Evolutionary conservation across 2,888 invertebrate genomes (phyloP).

Genomic region (Drosophila nr. medialis): DNA sequence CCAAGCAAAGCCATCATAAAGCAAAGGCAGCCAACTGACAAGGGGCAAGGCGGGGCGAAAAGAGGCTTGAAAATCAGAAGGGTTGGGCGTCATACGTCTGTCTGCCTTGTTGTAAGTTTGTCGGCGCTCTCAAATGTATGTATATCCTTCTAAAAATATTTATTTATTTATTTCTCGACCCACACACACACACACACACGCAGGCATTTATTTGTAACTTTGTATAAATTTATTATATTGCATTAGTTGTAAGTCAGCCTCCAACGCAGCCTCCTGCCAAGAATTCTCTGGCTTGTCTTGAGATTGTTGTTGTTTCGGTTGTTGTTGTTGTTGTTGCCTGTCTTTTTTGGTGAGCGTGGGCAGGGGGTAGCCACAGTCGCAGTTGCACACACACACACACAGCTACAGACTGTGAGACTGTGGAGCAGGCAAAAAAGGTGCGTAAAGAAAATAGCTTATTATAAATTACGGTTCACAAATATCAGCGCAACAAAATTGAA

Average conservation of each 20-base stretch:
- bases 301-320: conserved; percentile 3
- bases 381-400: conserved; percentile 4
- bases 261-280: conserved; percentile 40
- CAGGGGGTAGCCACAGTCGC: conserved; percentile 39
- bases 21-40: conserved; percentile 55
- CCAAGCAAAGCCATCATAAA: conserved; percentile 64
- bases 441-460: conserved; percentile 73
- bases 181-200: conserved; percentile 30
- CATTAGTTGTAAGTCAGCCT: conserved; percentile 80
- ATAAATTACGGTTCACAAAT: conserved; percentile 73
- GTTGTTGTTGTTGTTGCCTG: conserved; percentile 24
- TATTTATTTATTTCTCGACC: conserved; percentile 77
- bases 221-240: conserved; percentile 83
- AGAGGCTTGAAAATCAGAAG: conserved; percentile 51
- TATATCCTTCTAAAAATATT: conserved; percentile 78
- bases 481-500: conserved; percentile 4
- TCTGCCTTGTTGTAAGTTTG: conserved; percentile 4
- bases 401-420: conserved; percentile 1
- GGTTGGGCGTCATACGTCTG: conserved; percentile 49
- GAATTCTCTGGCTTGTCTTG: conserved; percentile 50
- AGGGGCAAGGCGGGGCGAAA: background rate
- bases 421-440: conserved; percentile 54
- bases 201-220: conserved; percentile 75
- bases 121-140: conserved; percentile 11
- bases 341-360: conserved; percentile 61